Evolutionary conservation across 1,140 invertebrate species (phyloP).

Genomic region (Drosophila bocki): DNA sequence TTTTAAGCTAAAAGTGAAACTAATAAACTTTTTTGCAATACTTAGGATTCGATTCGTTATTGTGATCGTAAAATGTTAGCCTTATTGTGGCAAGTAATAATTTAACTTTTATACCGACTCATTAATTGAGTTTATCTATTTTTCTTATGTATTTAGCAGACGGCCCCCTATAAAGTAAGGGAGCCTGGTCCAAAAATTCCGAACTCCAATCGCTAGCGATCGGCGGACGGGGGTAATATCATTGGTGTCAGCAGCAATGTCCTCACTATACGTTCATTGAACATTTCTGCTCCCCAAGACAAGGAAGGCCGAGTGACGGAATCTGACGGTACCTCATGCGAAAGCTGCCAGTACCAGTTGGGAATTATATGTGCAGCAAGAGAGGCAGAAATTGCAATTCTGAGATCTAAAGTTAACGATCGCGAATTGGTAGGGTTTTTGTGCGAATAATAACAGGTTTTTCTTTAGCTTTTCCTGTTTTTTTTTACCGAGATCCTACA

Average conservation of each 20-base stretch:
- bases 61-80: too few species aligned
- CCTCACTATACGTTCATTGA: slow-evolving; percentile 79
- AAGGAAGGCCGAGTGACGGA: slow-evolving; percentile 61
- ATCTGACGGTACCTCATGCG: slow-evolving; percentile 1
- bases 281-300: slow-evolving; percentile 81
- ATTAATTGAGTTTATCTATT: background rate
- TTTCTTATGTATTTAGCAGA: slow-evolving; percentile 40
- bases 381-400: slow-evolving; percentile 2
- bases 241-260: slow-evolving; percentile 80
- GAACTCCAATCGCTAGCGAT: slow-evolving; percentile 41
- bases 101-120: background rate
- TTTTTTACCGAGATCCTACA: background rate
- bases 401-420: slow-evolving; percentile 26
- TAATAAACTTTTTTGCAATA: background rate
- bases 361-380: slow-evolving; percentile 46
- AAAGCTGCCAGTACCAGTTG: slow-evolving; percentile 39
- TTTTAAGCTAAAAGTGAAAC: background rate
- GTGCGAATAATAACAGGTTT: slow-evolving; percentile 31
- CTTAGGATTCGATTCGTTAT: background rate
- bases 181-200: slow-evolving; percentile 74
- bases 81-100: background rate
- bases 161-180: slow-evolving; percentile 79
- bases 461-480: slow-evolving; percentile 10
- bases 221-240: slow-evolving; percentile 66
- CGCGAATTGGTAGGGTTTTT: slow-evolving; percentile 13